Base-by-base conservation (phyloP, 2,888 invertebrate species). In the Acrobasis suavella region DNA sequence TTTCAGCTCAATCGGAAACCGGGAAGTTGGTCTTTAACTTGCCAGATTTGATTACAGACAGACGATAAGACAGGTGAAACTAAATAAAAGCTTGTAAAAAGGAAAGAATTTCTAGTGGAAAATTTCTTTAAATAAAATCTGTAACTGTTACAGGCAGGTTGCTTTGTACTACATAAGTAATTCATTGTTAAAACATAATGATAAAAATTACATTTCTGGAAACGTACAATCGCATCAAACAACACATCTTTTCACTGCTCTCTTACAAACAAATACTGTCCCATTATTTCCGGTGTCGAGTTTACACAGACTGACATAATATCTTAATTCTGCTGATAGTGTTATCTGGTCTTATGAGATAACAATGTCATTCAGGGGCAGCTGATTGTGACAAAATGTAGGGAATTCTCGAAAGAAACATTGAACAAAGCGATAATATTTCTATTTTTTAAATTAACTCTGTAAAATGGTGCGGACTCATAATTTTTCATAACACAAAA, bases 301-400 rank as follows among this genome's bases (percentile, higher is more conserved):
- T 39, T 38, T 3, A 56, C 14, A 46, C 46, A 46, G 12, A 46
- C 46, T 46, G 42, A 56, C 39, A 38, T 39, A 56, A 15, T 56
- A 16, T 56, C 10, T 39, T 39, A 39, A 16, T 46, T 46, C 55
- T 42, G 10, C 12, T 56, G 55, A 56, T 56, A 56, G 12, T 7
- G 39, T 42, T 56, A 39, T 52, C 52, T 39, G 39, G 55, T 17
- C 39, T 56, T 56, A 56, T 16, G 55, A 56, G 55, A 56, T 56
- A 56, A 56, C 17, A 39, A 12, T 56, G 55, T 39, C 17, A 56
- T 56, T 56, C 39, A 56, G 42, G 37, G 55, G 16, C 42, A 42
- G 16, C 12, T 52, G 32, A 14, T 52, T 14, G 14, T 22, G 22
- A 22, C 22, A 37, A 52, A 51, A 32, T 32, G 12, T 52, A 37